phyloP scores from a whole-genome alignment of 2,797 vertebrate genomes.

The Petrocephalus schoutedeni region DNA sequence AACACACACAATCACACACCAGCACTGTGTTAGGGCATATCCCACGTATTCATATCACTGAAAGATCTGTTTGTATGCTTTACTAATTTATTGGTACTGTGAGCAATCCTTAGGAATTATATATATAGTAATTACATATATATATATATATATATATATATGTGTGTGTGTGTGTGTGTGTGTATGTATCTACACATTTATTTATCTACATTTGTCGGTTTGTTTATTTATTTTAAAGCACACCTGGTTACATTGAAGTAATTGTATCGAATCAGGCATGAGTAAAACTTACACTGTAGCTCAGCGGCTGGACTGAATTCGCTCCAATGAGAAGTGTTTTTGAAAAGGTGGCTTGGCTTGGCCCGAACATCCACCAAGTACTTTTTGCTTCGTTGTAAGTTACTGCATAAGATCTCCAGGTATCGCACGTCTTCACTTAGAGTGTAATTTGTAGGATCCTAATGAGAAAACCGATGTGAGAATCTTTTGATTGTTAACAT shows the following conservation, averaged over 20 bases:
- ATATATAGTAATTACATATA: not conserved
- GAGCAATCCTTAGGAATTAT: not conserved
- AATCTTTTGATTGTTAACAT: not conserved
- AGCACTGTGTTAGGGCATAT: not conserved
- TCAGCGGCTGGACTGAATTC: slow-evolving; percentile 14
- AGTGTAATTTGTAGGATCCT: not conserved
- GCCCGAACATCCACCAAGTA: slow-evolving; percentile 20
- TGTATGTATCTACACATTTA: not conserved
- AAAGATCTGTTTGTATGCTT: not conserved
- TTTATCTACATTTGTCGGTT: too few relatives aligned
- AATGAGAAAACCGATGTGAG: slow-evolving; percentile 67
- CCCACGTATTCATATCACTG: not conserved
- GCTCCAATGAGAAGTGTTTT: not conserved
- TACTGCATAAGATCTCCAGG: slow-evolving; percentile 2
- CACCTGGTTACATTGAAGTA: not conserved
- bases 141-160: not conserved
- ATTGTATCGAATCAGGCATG: not conserved
- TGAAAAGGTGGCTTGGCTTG: not conserved
- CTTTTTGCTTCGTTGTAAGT: not conserved
- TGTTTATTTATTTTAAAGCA: not conserved
- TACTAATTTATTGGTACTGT: not conserved
- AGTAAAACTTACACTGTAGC: not conserved
- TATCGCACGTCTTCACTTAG: slow-evolving; percentile 18
- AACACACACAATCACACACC: not conserved
- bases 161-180: not conserved